These are phyloP conservation scores for Platerodrilus igneus DNA, from an alignment of 2,888 invertebrate species.

Conservation along the genomic window DNA sequence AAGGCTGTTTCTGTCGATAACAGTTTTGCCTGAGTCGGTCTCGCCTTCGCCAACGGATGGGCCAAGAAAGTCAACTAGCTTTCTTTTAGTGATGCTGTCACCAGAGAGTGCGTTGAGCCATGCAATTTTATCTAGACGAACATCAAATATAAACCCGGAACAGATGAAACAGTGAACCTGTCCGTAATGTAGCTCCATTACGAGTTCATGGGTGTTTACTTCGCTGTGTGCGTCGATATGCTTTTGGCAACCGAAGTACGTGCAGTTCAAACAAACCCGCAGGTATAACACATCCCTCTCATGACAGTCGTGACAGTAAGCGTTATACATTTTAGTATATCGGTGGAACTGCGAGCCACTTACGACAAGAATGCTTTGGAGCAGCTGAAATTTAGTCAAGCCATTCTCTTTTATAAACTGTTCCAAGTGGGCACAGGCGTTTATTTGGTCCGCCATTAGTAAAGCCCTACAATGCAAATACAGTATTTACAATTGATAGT, in stretches of 20 bases:
- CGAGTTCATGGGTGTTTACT: constrained; percentile 74
- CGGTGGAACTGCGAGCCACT: constrained; percentile 76
- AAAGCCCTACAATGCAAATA: too few species aligned
- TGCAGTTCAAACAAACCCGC: constrained; percentile 84
- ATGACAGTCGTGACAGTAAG: constrained; percentile 71
- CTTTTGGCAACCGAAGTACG: constrained; percentile 88
- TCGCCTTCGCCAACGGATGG: constrained; percentile 80
- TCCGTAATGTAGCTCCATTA: constrained; percentile 84
- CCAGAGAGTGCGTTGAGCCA: constrained; percentile 41
- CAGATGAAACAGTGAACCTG: constrained; percentile 87
- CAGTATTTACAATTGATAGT: too few species aligned
- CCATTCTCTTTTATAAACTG: constrained; percentile 71
- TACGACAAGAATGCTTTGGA: constrained; percentile 83
- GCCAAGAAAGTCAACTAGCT: constrained; percentile 58
- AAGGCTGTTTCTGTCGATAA: constrained; percentile 76
- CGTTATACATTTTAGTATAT: constrained; percentile 54
- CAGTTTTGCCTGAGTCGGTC: constrained; percentile 70
- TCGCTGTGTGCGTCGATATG: constrained; percentile 86
- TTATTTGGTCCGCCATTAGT: too few species aligned
- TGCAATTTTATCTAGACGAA: constrained; percentile 41
- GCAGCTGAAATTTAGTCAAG: constrained; percentile 54
- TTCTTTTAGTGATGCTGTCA: constrained; percentile 40
- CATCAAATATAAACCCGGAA: constrained; percentile 80
- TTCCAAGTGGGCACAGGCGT: constrained; percentile 74
- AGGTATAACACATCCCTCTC: constrained; percentile 73